phyloP scores from a whole-genome alignment of 1,140 invertebrate genomes.

The Pollicipes pollicipes region DNA sequence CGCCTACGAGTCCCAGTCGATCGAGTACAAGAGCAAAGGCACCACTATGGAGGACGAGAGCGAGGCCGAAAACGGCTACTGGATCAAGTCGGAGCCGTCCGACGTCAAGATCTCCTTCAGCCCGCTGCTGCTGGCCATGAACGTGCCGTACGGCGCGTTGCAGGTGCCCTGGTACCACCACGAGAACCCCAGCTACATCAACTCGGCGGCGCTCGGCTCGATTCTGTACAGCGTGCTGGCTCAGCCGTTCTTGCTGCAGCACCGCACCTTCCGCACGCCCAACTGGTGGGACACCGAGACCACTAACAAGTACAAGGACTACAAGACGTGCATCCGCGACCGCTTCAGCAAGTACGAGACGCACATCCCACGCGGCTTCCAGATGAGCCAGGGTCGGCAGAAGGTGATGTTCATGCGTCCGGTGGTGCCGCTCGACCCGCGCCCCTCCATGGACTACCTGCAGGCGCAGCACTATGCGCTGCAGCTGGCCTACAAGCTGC shows the following conservation, averaged over 20 bases:
- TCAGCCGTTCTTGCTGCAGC: constrained; percentile 1
- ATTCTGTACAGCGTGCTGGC: constrained; percentile 1
- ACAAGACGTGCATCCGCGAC: not conserved
- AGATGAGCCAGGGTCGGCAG: not conserved
- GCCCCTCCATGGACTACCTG: constrained; percentile 2
- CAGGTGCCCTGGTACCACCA: constrained; percentile 1
- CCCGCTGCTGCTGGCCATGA: not conserved
- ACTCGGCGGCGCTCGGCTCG: not conserved
- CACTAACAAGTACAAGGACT: not conserved
- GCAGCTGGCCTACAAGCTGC: constrained; percentile 3
- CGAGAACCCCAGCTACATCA: not conserved
- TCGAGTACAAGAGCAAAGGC: not conserved
- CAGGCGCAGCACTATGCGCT: not conserved
- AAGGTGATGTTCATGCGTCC: constrained; percentile 5
- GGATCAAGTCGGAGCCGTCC: constrained; percentile 4
- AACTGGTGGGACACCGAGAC: constrained; percentile 3
- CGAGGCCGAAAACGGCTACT: constrained; percentile 4
- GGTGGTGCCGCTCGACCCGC: not conserved
- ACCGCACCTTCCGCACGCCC: constrained; percentile 2
- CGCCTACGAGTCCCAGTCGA: not conserved
- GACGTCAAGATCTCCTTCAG: not conserved
- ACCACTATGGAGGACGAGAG: not conserved
- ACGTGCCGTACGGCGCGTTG: constrained; percentile 2
- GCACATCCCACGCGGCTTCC: constrained; percentile 4
- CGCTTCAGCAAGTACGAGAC: constrained; percentile 3